Percentiles rank a stretch among this genome's conserved stretches.
phyloP scores from a whole-genome alignment of 2,113 vertebrate genomes.

The Gymnocephalus cernua region DNA sequence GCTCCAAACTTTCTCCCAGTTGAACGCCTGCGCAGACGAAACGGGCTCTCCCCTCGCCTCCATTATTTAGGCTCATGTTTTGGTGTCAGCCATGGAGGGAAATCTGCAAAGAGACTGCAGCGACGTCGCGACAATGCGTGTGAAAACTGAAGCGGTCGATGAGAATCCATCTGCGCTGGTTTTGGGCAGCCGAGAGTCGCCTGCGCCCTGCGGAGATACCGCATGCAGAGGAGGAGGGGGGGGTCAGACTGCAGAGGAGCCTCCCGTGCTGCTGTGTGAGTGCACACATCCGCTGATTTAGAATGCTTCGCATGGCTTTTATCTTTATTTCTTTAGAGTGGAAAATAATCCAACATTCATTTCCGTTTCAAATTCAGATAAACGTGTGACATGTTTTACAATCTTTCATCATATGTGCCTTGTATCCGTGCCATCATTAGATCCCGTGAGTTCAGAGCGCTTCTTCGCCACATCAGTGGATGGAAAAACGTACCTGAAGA shows the following conservation, averaged over 20 bases:
- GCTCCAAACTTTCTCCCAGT: conserved; percentile 66
- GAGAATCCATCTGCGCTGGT: conserved; percentile 67
- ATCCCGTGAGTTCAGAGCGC: conserved; percentile 72
- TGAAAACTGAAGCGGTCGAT: conserved; percentile 71
- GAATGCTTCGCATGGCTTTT: neutral
- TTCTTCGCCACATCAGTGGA: conserved; percentile 73
- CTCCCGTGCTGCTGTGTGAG: conserved; percentile 78
- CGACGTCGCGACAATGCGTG: conserved; percentile 49
- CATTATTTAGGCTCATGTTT: neutral
- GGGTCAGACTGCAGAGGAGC: conserved; percentile 70
- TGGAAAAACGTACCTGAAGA: conserved; percentile 79
- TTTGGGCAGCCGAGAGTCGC: conserved; percentile 67
- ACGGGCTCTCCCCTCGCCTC: neutral
- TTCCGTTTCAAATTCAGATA: neutral
- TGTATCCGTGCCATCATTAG: conserved; percentile 31
- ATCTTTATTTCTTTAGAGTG: neutral
- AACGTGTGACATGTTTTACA: neutral
- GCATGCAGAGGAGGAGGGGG: conserved; percentile 64
- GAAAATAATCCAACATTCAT: no score
- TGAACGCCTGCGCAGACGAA: conserved; percentile 72
- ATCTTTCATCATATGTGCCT: neutral
- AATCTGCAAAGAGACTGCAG: conserved; percentile 41
- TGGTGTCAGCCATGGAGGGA: conserved; percentile 59
- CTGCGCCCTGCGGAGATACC: conserved; percentile 73
- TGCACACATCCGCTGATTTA: neutral